Evolutionary conservation across 2,113 vertebrate genomes (phyloP).

Genomic region (Tamias sibiricus): DNA sequence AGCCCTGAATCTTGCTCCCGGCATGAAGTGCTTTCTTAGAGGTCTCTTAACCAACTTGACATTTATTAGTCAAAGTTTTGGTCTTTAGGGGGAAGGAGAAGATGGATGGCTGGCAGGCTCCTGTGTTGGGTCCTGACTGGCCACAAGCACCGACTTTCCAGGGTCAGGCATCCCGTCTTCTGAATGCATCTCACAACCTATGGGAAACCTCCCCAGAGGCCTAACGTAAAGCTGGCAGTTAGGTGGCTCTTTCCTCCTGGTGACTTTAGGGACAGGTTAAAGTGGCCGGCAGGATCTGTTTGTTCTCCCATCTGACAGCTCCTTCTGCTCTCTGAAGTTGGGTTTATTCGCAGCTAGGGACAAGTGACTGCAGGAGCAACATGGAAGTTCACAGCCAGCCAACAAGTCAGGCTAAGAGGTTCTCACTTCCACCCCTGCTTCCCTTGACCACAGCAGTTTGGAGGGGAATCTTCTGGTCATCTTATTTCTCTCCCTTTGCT

Average conservation of each 20-base stretch:
- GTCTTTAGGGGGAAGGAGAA: not conserved
- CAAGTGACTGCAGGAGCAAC: not conserved
- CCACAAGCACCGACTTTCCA: not conserved
- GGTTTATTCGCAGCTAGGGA: constrained; percentile 1
- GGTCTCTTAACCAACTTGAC: not conserved
- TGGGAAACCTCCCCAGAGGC: not conserved
- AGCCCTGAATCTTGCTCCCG: not conserved
- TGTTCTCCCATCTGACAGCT: not conserved
- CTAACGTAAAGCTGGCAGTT: not conserved
- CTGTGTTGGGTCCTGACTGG: not conserved
- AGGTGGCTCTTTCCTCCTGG: not conserved
- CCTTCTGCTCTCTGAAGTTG: not conserved
- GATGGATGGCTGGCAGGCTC: not conserved
- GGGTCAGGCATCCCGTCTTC: not conserved
- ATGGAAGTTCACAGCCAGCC: not conserved
- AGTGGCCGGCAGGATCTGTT: not conserved
- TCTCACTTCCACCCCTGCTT: not conserved
- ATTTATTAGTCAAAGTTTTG: not conserved
- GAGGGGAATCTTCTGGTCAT: not conserved
- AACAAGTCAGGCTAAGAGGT: not conserved
- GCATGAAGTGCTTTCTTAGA: not conserved
- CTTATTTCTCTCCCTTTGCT: not conserved
- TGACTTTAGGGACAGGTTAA: not conserved
- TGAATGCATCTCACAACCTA: not conserved
- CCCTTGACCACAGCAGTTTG: not conserved